Conservation (phyloP, 2,797 vertebrate genomes). For the Carapus acus region DNA sequence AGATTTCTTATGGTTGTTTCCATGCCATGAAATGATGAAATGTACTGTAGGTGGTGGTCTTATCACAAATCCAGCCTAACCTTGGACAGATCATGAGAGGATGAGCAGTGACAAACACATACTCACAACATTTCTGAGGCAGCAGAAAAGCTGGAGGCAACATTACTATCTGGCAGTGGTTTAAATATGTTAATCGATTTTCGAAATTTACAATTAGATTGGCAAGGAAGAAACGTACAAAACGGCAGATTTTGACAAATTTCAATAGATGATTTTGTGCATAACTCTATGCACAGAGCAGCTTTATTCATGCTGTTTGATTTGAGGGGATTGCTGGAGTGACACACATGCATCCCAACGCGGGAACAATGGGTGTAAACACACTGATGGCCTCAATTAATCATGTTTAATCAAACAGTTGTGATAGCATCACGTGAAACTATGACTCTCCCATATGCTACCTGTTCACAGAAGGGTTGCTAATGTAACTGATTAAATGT, state of each 20-base stretch:
- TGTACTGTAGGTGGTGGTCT: slow-evolving; percentile 56
- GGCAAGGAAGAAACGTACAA: slow-evolving; percentile 1
- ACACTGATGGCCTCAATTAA: slow-evolving; percentile 60
- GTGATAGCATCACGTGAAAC: slow-evolving; percentile 58
- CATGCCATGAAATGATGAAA: slow-evolving; percentile 55
- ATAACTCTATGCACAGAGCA: slow-evolving; percentile 4
- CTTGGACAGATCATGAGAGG: slow-evolving; percentile 50
- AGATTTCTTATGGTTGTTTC: slow-evolving; percentile 66
- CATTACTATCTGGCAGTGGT: slow-evolving; percentile 54
- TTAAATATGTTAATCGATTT: slow-evolving; percentile 48
- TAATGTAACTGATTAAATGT: slow-evolving; percentile 64
- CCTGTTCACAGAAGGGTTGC: slow-evolving; percentile 60
- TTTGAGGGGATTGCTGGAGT: slow-evolving; percentile 17
- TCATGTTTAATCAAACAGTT: slow-evolving; percentile 68
- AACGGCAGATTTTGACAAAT: background rate
- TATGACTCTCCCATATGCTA: slow-evolving; percentile 68
- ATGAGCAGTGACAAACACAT: slow-evolving; percentile 39
- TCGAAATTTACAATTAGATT: slow-evolving; percentile 35
- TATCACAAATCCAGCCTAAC: slow-evolving; percentile 60
- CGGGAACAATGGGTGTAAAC: slow-evolving; percentile 47
- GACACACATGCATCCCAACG: slow-evolving; percentile 23
- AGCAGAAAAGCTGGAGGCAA: slow-evolving; percentile 51
- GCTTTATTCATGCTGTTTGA: slow-evolving; percentile 3
- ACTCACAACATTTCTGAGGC: slow-evolving; percentile 25
- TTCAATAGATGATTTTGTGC: background rate